Evolutionary conservation across 2,888 invertebrate genomes (phyloP).

Genomic region (Alitta virens): DNA sequence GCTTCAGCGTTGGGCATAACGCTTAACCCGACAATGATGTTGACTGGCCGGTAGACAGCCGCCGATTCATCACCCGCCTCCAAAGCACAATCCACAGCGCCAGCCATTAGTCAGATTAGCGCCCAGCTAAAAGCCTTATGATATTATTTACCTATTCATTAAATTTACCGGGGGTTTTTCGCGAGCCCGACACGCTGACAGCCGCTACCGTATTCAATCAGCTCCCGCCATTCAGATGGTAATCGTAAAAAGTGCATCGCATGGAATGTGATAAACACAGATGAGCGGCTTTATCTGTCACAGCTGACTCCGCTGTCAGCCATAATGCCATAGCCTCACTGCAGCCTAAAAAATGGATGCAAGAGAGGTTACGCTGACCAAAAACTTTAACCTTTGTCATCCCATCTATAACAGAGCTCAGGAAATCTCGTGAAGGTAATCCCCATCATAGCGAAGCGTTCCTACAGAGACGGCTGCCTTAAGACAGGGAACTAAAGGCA

Average conservation of each 20-base stretch:
- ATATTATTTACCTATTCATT: conserved; percentile 2
- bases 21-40: neutral
- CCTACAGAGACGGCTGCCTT: no score
- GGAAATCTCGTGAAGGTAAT: neutral
- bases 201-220: neutral
- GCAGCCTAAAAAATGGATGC: no score
- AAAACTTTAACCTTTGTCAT: neutral
- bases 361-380: no score
- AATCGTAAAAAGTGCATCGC: neutral
- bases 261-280: neutral
- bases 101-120: neutral
- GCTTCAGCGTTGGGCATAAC: neutral
- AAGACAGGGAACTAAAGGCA: no score
- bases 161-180: neutral
- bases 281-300: neutral
- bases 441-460: no score
- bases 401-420: neutral
- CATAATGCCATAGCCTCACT: neutral
- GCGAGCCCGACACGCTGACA: neutral
- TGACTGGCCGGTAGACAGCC: neutral
- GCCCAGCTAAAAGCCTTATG: conserved; percentile 1
- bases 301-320: neutral
- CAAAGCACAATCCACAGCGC: neutral
- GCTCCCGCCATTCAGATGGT: neutral
- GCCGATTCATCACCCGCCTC: neutral